phyloP scores from a whole-genome alignment of 1,140 invertebrate genomes.

The Aplysia californica region DNA sequence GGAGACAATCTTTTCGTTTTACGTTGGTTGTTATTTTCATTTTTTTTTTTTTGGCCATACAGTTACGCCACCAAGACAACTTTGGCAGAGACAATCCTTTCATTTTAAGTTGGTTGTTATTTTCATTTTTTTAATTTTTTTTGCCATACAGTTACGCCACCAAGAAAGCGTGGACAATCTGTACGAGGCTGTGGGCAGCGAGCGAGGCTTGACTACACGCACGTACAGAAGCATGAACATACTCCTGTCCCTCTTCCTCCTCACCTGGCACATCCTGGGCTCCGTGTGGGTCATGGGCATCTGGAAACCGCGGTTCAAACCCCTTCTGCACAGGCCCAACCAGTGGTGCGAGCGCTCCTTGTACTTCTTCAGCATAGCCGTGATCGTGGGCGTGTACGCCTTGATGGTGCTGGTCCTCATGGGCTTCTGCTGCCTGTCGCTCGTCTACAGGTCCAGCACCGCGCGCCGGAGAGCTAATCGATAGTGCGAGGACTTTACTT shows the following conservation, averaged over 20 bases:
- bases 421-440: not conserved
- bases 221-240: slow-evolving; percentile 68
- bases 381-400: not conserved
- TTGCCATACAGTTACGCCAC: slow-evolving; percentile 48
- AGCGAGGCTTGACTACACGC: slow-evolving; percentile 50
- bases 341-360: slow-evolving; percentile 58
- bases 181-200: slow-evolving; percentile 60
- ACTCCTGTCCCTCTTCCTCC: slow-evolving; percentile 72
- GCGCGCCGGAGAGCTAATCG: no score
- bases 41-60: not conserved
- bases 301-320: slow-evolving; percentile 61
- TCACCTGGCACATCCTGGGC: slow-evolving; percentile 71
- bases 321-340: slow-evolving; percentile 72
- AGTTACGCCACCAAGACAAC: not conserved
- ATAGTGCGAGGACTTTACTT: no score
- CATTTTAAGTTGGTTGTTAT: not conserved
- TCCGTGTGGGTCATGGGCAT: slow-evolving; percentile 51
- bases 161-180: slow-evolving; percentile 72
- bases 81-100: not conserved
- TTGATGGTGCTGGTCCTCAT: not conserved
- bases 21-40: not conserved
- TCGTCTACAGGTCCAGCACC: not conserved
- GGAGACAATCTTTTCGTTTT: not conserved
- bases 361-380: not conserved
- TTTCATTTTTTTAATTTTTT: not conserved